Evolutionary conservation across 2,113 vertebrate genomes (phyloP).

Genomic region (Lethenteron camtschaticum): DNA sequence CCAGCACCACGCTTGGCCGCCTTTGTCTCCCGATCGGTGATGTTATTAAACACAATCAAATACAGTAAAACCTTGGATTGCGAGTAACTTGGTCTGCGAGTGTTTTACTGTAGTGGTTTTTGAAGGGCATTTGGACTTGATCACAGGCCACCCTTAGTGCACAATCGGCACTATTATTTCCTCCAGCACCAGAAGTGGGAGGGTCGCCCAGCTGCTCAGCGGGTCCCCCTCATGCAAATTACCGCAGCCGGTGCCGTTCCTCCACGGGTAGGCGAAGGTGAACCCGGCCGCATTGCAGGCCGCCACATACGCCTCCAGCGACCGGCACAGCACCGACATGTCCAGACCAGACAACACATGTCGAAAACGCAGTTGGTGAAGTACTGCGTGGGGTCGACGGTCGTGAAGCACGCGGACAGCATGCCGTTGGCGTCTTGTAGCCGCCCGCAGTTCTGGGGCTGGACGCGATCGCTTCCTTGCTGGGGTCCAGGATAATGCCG

Average conservation of each 20-base stretch:
- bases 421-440: neutral
- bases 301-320: neutral
- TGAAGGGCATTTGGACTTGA: no score
- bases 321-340: conserved; percentile 1
- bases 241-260: neutral
- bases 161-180: no score
- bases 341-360: neutral
- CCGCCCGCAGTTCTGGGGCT: neutral
- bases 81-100: no score
- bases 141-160: no score
- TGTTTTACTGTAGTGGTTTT: no score
- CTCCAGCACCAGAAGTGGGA: no score
- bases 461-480: neutral
- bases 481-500: neutral
- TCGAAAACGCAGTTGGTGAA: neutral
- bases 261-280: neutral
- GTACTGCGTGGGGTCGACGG: neutral
- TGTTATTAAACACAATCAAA: no score
- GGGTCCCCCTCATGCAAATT: neutral
- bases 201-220: no score
- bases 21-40: no score
- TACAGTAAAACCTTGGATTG: no score
- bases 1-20: no score
- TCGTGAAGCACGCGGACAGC: neutral
- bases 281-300: neutral